Percentiles rank a stretch among this genome's conserved stretches.
phyloP scores from a whole-genome alignment of 2,888 invertebrate species.

The Brachyopa scutellaris region DNA sequence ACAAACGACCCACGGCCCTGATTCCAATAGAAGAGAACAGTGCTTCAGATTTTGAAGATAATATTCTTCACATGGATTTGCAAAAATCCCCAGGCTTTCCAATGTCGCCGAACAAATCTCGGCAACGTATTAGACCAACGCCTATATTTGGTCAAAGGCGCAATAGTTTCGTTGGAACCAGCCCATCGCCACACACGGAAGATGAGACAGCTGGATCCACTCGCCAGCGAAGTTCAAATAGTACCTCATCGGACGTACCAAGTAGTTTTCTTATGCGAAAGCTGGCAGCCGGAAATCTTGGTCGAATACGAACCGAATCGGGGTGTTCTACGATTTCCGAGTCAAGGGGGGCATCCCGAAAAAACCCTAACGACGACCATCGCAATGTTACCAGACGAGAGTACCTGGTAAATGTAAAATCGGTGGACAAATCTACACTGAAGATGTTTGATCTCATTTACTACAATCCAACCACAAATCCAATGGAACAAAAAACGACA shows the following conservation, averaged over 20 bases:
- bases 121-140: conserved; percentile 87
- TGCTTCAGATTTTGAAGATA: conserved; percentile 78
- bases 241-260: conserved; percentile 56
- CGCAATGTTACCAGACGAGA: conserved; percentile 81
- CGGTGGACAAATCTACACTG: conserved; percentile 86
- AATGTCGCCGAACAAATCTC: conserved; percentile 83
- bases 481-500: conserved; percentile 84
- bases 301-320: conserved; percentile 81
- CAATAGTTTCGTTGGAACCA: conserved; percentile 86
- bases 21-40: conserved; percentile 76
- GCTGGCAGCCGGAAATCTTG: conserved; percentile 67
- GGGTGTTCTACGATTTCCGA: conserved; percentile 80
- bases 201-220: conserved; percentile 39
- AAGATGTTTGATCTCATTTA: conserved; percentile 97
- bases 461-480: conserved; percentile 92
- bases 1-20: conserved; percentile 64
- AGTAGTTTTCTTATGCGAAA: conserved; percentile 51
- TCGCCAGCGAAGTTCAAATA: conserved; percentile 64
- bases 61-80: conserved; percentile 79
- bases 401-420: conserved; percentile 77
- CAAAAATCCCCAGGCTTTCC: conserved; percentile 76
- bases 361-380: conserved; percentile 82
- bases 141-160: conserved; percentile 86
- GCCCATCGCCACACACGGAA: conserved; percentile 75
- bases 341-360: conserved; percentile 77